phyloP scores from a whole-genome alignment of 1,140 invertebrate species.

The Globodera rostochiensis region DNA sequence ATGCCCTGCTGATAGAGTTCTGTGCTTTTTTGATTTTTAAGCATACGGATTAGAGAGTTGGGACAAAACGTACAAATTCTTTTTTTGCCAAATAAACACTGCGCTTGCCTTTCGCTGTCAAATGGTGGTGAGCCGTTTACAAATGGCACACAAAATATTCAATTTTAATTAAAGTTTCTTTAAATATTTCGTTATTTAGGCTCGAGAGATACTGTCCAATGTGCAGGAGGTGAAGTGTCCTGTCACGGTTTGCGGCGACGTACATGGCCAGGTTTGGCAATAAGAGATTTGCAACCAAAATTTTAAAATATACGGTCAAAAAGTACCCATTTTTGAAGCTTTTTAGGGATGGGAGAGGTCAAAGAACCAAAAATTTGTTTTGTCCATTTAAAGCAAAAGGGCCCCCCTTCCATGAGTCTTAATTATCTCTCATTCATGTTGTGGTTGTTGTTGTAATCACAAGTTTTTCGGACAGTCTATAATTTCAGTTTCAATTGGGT shows the following conservation, averaged over 20 bases:
- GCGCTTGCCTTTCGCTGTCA: too few species aligned
- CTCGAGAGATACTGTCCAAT: conserved; percentile 97
- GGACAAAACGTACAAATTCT: neutral
- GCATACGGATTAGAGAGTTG: conserved; percentile 1
- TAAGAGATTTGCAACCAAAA: neutral
- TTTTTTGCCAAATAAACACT: neutral
- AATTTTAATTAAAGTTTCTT: conserved; percentile 11
- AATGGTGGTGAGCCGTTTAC: too few species aligned
- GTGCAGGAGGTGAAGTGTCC: conserved; percentile 99
- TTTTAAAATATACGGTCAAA: too few species aligned
- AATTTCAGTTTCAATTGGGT: too few species aligned
- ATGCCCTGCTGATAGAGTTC: conserved; percentile 14
- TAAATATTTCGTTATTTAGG: conserved; percentile 72
- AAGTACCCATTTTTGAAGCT: too few species aligned
- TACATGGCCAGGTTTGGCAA: conserved; percentile 80
- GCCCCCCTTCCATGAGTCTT: too few species aligned
- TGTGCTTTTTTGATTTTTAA: neutral
- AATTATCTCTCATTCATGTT: too few species aligned
- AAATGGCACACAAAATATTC: neutral
- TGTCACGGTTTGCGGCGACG: conserved; percentile 98
- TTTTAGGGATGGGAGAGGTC: too few species aligned
- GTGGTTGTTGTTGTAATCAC: too few species aligned
- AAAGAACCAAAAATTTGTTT: too few species aligned
- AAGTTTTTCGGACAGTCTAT: too few species aligned
- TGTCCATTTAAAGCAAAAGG: too few species aligned